Percentiles rank a stretch among this genome's conserved stretches.
phyloP scores from a whole-genome alignment of 2,797 vertebrate genomes.

The Cygnus olor region DNA sequence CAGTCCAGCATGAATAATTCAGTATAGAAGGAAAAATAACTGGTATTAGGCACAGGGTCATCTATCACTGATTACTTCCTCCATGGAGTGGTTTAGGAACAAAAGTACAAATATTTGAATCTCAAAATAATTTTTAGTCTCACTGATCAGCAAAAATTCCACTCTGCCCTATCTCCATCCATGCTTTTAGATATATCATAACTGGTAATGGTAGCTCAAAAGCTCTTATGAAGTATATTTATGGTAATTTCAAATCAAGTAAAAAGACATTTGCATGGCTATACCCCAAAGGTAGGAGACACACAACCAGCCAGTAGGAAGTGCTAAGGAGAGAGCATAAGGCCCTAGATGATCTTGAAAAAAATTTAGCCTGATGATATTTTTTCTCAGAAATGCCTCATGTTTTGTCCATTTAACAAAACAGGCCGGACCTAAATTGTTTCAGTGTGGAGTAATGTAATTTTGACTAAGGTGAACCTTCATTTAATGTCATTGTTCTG shows the following conservation, averaged over 20 bases:
- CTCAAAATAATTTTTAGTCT: background rate
- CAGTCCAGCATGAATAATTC: background rate
- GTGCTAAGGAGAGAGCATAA: background rate
- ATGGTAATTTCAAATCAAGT: background rate
- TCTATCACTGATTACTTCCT: background rate
- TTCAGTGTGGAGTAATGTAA: background rate
- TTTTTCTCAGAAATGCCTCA: background rate
- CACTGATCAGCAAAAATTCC: background rate
- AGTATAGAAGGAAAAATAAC: background rate
- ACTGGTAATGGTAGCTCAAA: background rate
- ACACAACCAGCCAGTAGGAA: background rate
- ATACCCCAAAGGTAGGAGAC: background rate
- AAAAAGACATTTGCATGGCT: background rate
- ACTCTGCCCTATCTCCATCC: background rate
- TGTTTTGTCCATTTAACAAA: background rate
- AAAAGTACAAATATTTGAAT: background rate
- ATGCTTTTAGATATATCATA: background rate
- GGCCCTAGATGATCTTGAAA: background rate
- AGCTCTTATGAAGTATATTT: background rate
- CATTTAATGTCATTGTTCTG: slow-evolving; percentile 11
- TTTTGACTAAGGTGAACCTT: background rate
- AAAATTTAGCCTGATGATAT: background rate
- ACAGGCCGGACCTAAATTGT: background rate
- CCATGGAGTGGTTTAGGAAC: background rate
- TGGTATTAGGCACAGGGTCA: background rate